Base-by-base conservation (phyloP, 2,888 invertebrate genomes). In the Drosophila anomalipes region DNA sequence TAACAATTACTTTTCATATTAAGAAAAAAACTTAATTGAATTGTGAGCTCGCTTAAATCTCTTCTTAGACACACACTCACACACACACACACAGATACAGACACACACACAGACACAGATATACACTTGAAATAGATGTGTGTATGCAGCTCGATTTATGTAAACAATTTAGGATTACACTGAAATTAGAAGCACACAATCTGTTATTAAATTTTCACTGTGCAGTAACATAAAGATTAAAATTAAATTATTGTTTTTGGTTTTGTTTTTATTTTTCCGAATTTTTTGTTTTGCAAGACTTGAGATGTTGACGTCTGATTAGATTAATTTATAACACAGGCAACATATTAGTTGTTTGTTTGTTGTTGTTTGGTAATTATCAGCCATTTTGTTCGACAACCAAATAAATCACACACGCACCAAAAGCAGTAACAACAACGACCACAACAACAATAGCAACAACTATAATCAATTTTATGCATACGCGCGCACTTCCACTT, bases 341-440 rank as follows among this genome's bases (percentile, higher is more conserved):
- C 47, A 70, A 64, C 67, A 44, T 72, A 72, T 75, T 30, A 62
- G 49, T 70, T 71, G 56, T 60, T 72, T 59, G 66, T 61, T 75
- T 71, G 70, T 72, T 68, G 64, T 56, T 65, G 61, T 49, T 66
- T 72, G 72, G 66, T 61, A 74, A 77, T 83, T 77, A 86, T 86
- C 87, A 78, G 69, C 56, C 67, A 76, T 71, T 78, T 82, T 82
- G 81, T 74, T 71, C 70, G 66, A 74, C 77, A 81, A 61, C 70
- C 70, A 75, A 82, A 83, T 85, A 85, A 85, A 87, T 88, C 78
- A 82, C 72, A 70, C 73, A 68, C 74, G 63, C 57, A 60, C 19
- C 53, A 76, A 65, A 26, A 37, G 6, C 35, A 10, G 54, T 60
- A 61, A 47, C 67, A 69, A 61, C 51, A 53, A 58, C 49, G 66